Evolutionary conservation across 2,888 invertebrate species (phyloP).

Genomic region (Mimachlamys varia): DNA sequence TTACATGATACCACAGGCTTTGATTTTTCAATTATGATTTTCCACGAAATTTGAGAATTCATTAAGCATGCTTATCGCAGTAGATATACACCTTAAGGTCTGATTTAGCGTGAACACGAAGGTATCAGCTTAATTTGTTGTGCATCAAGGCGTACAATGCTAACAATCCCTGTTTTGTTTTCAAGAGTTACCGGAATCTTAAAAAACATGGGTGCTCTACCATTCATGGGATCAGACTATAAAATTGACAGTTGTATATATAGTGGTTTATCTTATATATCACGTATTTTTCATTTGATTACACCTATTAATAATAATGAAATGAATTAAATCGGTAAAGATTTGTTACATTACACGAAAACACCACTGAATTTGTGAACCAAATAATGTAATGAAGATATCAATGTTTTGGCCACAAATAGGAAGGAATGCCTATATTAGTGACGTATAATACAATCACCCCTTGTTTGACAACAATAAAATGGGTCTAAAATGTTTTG

Average conservation of each 20-base stretch:
- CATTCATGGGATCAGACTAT: neutral
- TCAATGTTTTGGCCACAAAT: neutral
- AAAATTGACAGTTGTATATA: conserved; percentile 31
- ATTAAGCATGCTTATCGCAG: conserved; percentile 31
- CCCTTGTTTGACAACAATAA: neutral
- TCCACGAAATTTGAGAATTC: conserved; percentile 23
- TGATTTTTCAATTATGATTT: conserved; percentile 34
- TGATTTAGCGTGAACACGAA: conserved; percentile 27
- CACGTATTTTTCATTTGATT: conserved; percentile 11
- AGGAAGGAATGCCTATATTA: neutral
- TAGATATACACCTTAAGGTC: neutral
- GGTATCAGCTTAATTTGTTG: conserved; percentile 28
- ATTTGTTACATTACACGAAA: neutral
- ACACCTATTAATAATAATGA: neutral
- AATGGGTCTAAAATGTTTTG: neutral
- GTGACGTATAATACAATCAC: neutral
- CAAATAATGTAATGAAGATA: neutral
- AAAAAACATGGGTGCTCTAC: neutral
- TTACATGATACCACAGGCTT: neutral
- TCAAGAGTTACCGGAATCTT: neutral
- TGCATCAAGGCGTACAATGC: neutral
- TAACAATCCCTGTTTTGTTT: conserved; percentile 10
- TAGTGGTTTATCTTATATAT: neutral
- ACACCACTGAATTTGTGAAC: conserved; percentile 10
- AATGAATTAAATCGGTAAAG: neutral